Evolutionary conservation across 1,140 invertebrate species (phyloP).

Genomic region (Gonioctena quinquepunctata): DNA sequence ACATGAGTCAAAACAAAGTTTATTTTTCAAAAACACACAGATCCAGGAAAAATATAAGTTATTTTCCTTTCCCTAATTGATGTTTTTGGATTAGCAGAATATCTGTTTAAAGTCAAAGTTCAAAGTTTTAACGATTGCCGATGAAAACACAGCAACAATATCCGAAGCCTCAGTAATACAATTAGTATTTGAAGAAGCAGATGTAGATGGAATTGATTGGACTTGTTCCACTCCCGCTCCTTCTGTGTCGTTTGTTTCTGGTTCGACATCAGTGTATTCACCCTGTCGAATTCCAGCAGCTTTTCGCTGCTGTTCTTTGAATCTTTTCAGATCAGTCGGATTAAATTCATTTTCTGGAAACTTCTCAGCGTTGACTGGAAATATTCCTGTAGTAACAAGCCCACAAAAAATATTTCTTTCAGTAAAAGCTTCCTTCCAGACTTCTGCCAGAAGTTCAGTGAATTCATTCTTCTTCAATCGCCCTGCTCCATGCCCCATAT

Average conservation of each 20-base stretch:
- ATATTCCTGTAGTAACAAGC: slow-evolving; percentile 22
- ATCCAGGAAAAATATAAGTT: not conserved
- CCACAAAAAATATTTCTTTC: slow-evolving; percentile 24
- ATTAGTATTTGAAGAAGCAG: not conserved
- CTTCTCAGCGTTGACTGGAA: slow-evolving; percentile 19
- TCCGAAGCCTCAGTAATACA: not conserved
- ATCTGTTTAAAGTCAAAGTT: not conserved
- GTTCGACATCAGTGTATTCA: not conserved
- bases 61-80: not conserved
- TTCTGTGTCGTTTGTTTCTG: not conserved
- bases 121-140: not conserved
- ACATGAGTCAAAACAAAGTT: not conserved
- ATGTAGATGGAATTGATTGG: not conserved
- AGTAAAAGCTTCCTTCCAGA: slow-evolving; percentile 4
- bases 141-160: not conserved
- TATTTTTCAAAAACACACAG: not conserved
- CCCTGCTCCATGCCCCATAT: slow-evolving; percentile 17
- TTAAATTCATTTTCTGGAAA: slow-evolving; percentile 20
- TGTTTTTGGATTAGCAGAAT: not conserved
- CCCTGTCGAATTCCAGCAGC: not conserved
- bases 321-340: slow-evolving; percentile 1
- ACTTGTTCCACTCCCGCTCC: not conserved
- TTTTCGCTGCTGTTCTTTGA: not conserved
- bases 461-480: slow-evolving; percentile 38
- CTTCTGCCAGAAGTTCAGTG: slow-evolving; percentile 29